Base-by-base conservation (phyloP, 2,113 vertebrate species). In the Megaceryle maxima region DNA sequence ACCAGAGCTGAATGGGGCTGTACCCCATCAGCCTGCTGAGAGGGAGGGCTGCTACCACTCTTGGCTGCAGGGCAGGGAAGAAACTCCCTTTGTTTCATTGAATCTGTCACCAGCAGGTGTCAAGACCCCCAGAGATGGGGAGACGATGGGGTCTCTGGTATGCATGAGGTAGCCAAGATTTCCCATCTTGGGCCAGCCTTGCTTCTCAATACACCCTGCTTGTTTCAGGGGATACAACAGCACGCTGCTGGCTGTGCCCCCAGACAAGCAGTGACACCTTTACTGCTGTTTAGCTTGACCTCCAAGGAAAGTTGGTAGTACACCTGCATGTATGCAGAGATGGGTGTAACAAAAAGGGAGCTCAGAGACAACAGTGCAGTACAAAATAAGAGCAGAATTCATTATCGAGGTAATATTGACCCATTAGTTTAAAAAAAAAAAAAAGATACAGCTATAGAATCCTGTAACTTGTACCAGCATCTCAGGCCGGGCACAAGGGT, bases 261-360 rank as follows among this genome's bases (percentile, higher is more conserved):
- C 0, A 73, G 63, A 51, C 11, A 11, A 53, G 41, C 1, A 0
- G 10, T 3, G n/a, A 24, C 67, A 59, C 57, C 68, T 57, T 5
- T 22, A 7, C 15, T 25, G 56, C 66, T 14, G 51, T 37, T 31
- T 0, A 8, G 39, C 55, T 7, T 1, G 5, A 3, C 11, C 17
- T 28, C n/a, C 2, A 1, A 16, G 70, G 5, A 39, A 19, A 33
- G 9, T 6, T 18, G 21, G 29, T 5, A 4, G 4, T 0, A 5
- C 37, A 11, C 3, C 35, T 6, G 6, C 2, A 0, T 1, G 12
- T 16, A 50, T 19, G 68, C n/a, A 0, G 37, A 15, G 68, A 13
- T 2, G 5, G 31, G 8, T 7, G 31, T 2, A 5, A 33, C n/a
- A 26, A 9, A 53, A 57, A 1, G n/a, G 28, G 28, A n/a, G 59